These are phyloP conservation scores for Lutraria rhynchaena DNA, from an alignment of 1,140 invertebrate genomes.

Conservation along the genomic window DNA sequence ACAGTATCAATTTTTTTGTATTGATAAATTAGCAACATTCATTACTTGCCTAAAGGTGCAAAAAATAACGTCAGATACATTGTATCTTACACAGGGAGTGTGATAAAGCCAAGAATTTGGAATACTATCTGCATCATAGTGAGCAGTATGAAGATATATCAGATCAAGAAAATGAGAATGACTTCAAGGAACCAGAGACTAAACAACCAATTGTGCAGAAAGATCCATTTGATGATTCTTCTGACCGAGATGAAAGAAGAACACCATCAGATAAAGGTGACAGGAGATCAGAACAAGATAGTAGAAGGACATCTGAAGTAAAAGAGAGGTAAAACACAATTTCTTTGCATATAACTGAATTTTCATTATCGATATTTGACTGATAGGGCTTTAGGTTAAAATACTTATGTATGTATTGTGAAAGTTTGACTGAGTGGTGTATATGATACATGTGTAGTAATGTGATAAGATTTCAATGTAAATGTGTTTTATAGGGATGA, in stretches of 20 bases:
- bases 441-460: slow-evolving; percentile 72
- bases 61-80: too few relatives aligned
- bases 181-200: slow-evolving; percentile 65
- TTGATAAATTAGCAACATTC: too few relatives aligned
- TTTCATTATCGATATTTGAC: too few relatives aligned
- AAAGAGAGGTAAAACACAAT: slow-evolving; percentile 17
- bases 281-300: slow-evolving; percentile 83
- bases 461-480: too few relatives aligned
- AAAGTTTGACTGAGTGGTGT: neutral
- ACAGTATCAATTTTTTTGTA: too few relatives aligned
- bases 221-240: slow-evolving; percentile 83
- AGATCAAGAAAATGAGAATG: slow-evolving; percentile 60
- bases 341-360: too few relatives aligned
- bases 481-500: too few relatives aligned
- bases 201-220: slow-evolving; percentile 75
- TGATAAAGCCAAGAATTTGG: slow-evolving; percentile 57
- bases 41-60: too few relatives aligned
- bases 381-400: neutral
- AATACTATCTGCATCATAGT: slow-evolving; percentile 37
- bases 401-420: neutral
- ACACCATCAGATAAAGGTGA: slow-evolving; percentile 79
- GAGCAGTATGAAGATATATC: slow-evolving; percentile 55
- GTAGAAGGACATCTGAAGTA: neutral
- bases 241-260: slow-evolving; percentile 62
- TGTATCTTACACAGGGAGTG: slow-evolving; percentile 56